Evolutionary conservation across 1,140 invertebrate genomes (phyloP).

Genomic region (Anoplolepis gracilipes): DNA sequence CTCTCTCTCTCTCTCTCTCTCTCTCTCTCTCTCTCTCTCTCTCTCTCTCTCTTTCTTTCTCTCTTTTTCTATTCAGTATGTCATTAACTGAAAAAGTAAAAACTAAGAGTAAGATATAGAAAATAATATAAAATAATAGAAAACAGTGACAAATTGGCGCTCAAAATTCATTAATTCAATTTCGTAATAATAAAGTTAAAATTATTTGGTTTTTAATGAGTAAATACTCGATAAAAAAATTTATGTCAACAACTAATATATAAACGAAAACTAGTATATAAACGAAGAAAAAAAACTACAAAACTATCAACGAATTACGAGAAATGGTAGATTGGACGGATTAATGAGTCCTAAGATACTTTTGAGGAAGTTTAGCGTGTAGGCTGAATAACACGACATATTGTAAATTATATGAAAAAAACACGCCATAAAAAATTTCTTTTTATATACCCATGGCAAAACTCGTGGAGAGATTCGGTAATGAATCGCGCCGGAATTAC

Average conservation of each 20-base stretch:
- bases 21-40: no score
- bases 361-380: background rate
- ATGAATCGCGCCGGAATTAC: conserved; percentile 35
- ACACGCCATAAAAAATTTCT: conserved; percentile 3
- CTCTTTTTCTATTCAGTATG: no score
- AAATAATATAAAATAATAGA: background rate
- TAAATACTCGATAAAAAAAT: background rate
- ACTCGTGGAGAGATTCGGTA: conserved; percentile 3
- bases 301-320: background rate
- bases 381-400: background rate
- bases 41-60: no score
- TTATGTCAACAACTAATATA: conserved; percentile 16
- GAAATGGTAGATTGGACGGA: background rate
- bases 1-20: no score
- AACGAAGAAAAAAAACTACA: conserved; percentile 27
- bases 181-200: background rate
- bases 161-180: background rate
- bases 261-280: no score
- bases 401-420: conserved; percentile 26
- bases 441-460: background rate
- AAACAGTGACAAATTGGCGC: background rate
- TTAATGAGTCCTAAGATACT: conserved; percentile 36
- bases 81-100: background rate
- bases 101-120: background rate
- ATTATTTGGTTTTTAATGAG: conserved; percentile 2